Conservation (phyloP, 2,888 invertebrate species). For the Unio delphinus region DNA sequence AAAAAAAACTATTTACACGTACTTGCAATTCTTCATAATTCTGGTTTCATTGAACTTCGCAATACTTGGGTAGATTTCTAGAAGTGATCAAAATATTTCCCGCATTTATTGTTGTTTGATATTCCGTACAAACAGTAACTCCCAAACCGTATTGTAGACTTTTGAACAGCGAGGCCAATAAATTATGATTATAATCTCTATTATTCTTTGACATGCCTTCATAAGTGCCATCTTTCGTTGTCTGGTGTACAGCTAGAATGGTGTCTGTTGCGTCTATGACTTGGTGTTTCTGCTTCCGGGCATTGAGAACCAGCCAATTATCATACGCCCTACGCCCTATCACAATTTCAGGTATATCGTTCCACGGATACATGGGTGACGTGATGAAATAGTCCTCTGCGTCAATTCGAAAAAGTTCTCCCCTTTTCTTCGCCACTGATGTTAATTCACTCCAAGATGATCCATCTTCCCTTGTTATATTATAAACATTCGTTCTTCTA, state of each 20-base stretch:
- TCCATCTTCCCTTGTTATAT: background rate
- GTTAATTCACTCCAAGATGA: constrained; percentile 29
- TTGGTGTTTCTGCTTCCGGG: constrained; percentile 36
- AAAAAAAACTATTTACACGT: no score
- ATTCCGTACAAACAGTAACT: constrained; percentile 40
- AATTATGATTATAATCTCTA: constrained; percentile 46
- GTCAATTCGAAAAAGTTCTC: constrained; percentile 46
- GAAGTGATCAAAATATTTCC: no score
- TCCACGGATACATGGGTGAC: constrained; percentile 51
- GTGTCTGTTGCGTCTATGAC: constrained; percentile 56
- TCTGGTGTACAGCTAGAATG: constrained; percentile 59
- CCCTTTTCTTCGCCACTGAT: constrained; percentile 35
- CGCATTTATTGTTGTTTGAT: constrained; percentile 10
- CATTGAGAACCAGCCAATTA: constrained; percentile 57
- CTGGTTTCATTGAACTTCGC: no score
- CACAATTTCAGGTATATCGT: constrained; percentile 55
- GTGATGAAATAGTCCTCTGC: constrained; percentile 62
- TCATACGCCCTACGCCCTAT: constrained; percentile 61
- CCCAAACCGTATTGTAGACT: constrained; percentile 45
- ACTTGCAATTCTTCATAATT: no score
- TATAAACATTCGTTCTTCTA: no score
- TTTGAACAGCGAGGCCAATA: constrained; percentile 40
- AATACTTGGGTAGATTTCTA: no score
- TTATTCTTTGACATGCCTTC: constrained; percentile 47
- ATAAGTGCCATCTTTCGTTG: constrained; percentile 49